A percentile compares a stretch with the other conserved stretches of the same genome.
Conservation (phyloP, 2,113 vertebrate genomes). For the Galeopterus variegatus region DNA sequence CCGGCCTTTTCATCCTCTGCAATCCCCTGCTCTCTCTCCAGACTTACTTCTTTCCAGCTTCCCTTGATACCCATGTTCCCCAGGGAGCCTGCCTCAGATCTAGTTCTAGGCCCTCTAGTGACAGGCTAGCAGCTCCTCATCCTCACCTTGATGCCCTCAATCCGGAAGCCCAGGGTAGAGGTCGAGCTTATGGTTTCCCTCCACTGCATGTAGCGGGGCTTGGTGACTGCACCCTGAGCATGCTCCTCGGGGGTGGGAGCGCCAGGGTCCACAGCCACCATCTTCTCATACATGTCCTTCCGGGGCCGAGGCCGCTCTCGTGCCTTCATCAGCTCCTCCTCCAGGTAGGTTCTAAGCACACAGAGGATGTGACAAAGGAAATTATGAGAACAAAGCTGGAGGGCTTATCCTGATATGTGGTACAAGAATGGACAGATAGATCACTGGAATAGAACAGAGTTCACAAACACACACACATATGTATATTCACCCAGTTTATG, state of each 20-base stretch:
- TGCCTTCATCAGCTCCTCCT: conserved; percentile 94
- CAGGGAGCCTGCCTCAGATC: neutral
- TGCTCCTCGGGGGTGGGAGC: conserved; percentile 93
- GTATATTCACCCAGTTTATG: neutral
- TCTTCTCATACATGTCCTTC: conserved; percentile 96
- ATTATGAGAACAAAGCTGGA: neutral
- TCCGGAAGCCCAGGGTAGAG: conserved; percentile 94
- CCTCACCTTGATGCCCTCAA: conserved; percentile 95
- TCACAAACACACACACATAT: neutral
- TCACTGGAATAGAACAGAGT: neutral
- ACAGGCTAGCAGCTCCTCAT: neutral
- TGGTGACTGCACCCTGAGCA: conserved; percentile 91
- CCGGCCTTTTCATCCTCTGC: neutral
- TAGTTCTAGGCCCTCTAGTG: accelerated
- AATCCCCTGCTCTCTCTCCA: neutral
- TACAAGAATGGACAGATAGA: neutral
- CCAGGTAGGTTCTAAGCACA: conserved; percentile 92
- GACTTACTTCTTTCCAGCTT: neutral
- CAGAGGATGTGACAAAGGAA: neutral
- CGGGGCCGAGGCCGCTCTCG: conserved; percentile 92
- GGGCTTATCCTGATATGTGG: neutral
- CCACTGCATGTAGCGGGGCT: conserved; percentile 97
- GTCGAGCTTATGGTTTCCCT: conserved; percentile 95
- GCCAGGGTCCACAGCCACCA: conserved; percentile 93
- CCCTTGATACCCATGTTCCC: neutral